Percentiles rank a stretch among this genome's conserved stretches.
These are phyloP conservation scores for Bubo blakistoni DNA, from an alignment of 2,113 vertebrate genomes.

Conservation along the genomic window DNA sequence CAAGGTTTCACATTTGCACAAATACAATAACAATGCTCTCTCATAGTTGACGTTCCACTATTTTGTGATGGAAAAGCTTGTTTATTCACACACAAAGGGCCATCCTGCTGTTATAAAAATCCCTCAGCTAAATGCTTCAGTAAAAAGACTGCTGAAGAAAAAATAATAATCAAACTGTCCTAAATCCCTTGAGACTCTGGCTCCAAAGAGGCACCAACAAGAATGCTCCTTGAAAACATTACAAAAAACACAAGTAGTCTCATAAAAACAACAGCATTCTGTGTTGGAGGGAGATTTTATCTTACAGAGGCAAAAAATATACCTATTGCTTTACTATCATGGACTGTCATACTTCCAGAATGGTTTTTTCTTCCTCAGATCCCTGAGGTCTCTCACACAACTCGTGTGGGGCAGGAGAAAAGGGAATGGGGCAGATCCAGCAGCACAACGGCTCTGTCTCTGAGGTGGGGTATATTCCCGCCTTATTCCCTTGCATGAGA, in stretches of 20 bases:
- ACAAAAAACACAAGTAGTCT: not conserved
- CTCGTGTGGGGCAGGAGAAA: not conserved
- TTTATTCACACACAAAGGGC: constrained; percentile 25
- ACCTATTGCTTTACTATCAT: not conserved
- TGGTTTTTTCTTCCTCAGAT: not conserved
- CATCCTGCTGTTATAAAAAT: constrained; percentile 25
- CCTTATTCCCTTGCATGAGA: not conserved
- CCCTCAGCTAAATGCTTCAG: not conserved
- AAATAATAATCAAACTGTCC: not conserved
- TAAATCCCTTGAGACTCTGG: not conserved
- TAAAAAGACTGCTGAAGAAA: not conserved
- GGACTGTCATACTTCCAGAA: not conserved
- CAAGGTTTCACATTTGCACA: constrained; percentile 15
- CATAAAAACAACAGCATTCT: not conserved
- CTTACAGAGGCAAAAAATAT: not conserved
- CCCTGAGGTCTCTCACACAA: not conserved
- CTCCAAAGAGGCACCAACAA: not conserved
- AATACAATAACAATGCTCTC: not conserved
- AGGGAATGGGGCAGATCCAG: not conserved
- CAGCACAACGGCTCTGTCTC: not conserved
- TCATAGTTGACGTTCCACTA: not conserved
- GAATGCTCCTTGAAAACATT: not conserved
- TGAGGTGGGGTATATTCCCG: not conserved
- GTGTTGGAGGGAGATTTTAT: not conserved
- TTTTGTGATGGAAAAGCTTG: constrained; percentile 8